These are phyloP conservation scores for Thaleichthys pacificus DNA, from an alignment of 2,797 vertebrate species.

Conservation along the genomic window DNA sequence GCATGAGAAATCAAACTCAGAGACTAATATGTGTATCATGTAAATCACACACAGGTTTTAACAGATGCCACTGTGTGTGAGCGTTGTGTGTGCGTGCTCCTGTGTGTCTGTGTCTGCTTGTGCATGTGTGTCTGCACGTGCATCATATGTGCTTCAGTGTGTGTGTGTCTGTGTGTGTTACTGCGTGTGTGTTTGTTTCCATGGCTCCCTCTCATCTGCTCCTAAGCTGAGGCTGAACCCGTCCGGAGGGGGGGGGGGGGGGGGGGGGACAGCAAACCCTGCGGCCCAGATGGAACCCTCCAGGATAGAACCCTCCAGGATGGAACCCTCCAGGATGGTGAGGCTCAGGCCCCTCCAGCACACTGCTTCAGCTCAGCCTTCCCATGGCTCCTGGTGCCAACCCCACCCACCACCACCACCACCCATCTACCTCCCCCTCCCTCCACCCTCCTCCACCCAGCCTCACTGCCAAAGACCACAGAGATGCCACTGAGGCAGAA, in stretches of 20 bases:
- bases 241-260: slow-evolving; percentile 25
- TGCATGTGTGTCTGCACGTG: slow-evolving; percentile 10
- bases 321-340: no score
- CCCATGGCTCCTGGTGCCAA: slow-evolving; percentile 22
- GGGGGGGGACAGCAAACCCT: no score
- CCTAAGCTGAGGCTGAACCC: slow-evolving; percentile 54
- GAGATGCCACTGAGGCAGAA: slow-evolving; percentile 66
- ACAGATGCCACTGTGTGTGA: slow-evolving; percentile 50
- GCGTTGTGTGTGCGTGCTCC: slow-evolving; percentile 15
- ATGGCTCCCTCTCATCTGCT: slow-evolving; percentile 46
- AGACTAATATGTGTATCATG: slow-evolving; percentile 58
- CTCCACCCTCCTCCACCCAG: slow-evolving; percentile 42
- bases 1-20: slow-evolving; percentile 59
- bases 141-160: slow-evolving; percentile 55
- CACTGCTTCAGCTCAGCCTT: slow-evolving; percentile 21
- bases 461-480: slow-evolving; percentile 71
- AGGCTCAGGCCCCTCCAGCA: background rate
- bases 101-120: slow-evolving; percentile 20
- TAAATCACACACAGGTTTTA: slow-evolving; percentile 57
- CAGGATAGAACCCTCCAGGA: no score
- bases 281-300: no score
- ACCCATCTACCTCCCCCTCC: slow-evolving; percentile 18
- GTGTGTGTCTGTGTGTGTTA: slow-evolving; percentile 58
- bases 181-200: slow-evolving; percentile 29
- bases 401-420: slow-evolving; percentile 20